Evolutionary conservation across 2,888 invertebrate species (phyloP), one percentile per base, ranked within the genome.

Genomic region (Lepas anatifera): DNA sequence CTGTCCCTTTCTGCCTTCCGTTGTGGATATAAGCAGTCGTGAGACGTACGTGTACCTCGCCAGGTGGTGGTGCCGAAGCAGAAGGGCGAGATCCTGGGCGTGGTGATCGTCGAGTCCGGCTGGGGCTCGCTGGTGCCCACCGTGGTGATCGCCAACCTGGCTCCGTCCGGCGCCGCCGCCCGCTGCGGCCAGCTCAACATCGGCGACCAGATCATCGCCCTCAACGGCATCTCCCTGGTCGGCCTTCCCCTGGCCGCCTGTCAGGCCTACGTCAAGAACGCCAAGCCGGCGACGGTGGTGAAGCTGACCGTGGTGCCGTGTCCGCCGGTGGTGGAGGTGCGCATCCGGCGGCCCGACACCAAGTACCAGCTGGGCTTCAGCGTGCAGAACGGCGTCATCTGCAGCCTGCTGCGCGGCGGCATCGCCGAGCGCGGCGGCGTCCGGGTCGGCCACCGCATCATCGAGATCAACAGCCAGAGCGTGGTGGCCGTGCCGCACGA

Each of bases 111-210:
- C 73, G 99, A 99, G 82, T 97, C 97, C 0, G 99, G 99, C 58
- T 99, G 99, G 99, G 99, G 99, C 46, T 97, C 97, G 67, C 98
- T 99, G 98, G 83, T 99, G 75, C 99, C 99, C 37, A 99, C 99
- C 0, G 98, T 99, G 67, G 99, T 99, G 69, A 94, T 99, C 77
- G 99, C 99, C 69, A 99, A 99, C 83, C 85, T 99, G 76, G 93
- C 95, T 75, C 97, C 98, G 18, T 88, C 90, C 2, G 98, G 98
- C 7, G 97, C 99, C 3, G 98, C 99, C 8, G 97, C 99, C 0
- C 85, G 98, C 37, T 98, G 98, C 80, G 98, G 98, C 35, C 96
- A 96, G 78, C 86, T 99, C 69, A 99, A 99, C 81, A 99, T 99
- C 78, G 99, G 99, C 72, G 97, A 98, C 84, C 97, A 98, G 84